Evolutionary conservation across 2,888 invertebrate genomes (phyloP).

Genomic region (Dasysyrphus albostriatus): DNA sequence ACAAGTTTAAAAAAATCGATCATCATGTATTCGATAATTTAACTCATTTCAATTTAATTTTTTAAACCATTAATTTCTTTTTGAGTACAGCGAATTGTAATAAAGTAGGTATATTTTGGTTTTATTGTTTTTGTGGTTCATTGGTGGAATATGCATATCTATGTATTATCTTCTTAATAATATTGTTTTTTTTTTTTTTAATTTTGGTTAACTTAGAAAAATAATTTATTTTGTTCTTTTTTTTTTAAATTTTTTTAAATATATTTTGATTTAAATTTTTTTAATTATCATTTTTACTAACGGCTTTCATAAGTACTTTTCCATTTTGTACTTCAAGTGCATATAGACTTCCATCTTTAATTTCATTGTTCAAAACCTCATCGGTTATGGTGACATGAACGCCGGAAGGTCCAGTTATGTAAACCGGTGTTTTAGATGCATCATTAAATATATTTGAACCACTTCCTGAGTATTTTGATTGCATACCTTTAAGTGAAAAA

Average conservation of each 20-base stretch:
- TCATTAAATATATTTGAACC: slow-evolving; percentile 85
- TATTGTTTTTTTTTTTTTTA: not conserved
- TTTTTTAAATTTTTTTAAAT: not conserved
- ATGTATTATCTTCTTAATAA: not conserved
- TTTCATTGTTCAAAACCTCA: slow-evolving; percentile 91
- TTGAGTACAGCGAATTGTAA: slow-evolving; percentile 29
- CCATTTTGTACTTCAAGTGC: slow-evolving; percentile 86
- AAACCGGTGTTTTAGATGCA: slow-evolving; percentile 86
- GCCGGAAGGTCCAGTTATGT: slow-evolving; percentile 92
- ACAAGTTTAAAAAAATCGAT: slow-evolving; percentile 8
- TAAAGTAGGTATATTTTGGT: not conserved
- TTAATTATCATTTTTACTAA: slow-evolving; percentile 82
- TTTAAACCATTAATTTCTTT: not conserved
- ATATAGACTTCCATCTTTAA: slow-evolving; percentile 91
- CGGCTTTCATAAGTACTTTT: slow-evolving; percentile 84
- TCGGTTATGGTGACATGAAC: slow-evolving; percentile 93
- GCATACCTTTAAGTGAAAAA: slow-evolving; percentile 77
- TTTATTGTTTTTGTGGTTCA: slow-evolving; percentile 8
- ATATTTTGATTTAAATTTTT: slow-evolving; percentile 9
- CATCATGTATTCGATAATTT: slow-evolving; percentile 3
- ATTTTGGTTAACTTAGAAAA: slow-evolving; percentile 34
- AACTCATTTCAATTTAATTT: not conserved
- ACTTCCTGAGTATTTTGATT: slow-evolving; percentile 83
- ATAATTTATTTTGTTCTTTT: slow-evolving; percentile 27
- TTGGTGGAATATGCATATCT: slow-evolving; percentile 18